These are phyloP conservation scores for western clawed frog (Xenopus tropicalis) DNA, from an alignment of 2,113 vertebrate genomes.

Conservation along the genomic window DNA sequence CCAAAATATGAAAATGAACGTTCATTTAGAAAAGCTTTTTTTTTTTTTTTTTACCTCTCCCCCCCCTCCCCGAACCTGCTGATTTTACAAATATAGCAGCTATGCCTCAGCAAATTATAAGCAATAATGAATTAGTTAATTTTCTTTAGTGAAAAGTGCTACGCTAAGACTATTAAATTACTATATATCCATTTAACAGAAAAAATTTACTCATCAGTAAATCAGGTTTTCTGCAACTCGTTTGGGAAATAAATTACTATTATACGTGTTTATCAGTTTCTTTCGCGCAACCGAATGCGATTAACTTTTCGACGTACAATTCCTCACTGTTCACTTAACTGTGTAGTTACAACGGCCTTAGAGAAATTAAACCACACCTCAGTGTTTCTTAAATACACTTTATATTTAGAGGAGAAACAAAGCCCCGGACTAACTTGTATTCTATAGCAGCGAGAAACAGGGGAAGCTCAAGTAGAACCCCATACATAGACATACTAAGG, in stretches of 20 bases:
- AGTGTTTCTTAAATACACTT: too few species aligned
- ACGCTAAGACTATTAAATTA: slow-evolving; percentile 77
- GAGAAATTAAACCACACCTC: too few species aligned
- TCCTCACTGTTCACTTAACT: neutral
- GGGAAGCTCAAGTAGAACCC: too few species aligned
- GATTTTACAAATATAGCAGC: slow-evolving; percentile 82
- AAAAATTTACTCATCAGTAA: slow-evolving; percentile 64
- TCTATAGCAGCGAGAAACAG: too few species aligned
- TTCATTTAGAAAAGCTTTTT: slow-evolving; percentile 71
- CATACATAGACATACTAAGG: too few species aligned
- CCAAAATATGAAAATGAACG: slow-evolving; percentile 53
- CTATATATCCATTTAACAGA: slow-evolving; percentile 67
- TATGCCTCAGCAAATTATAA: slow-evolving; percentile 80
- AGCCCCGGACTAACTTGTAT: too few species aligned
- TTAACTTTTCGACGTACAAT: slow-evolving; percentile 27
- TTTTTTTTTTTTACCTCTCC: too few species aligned
- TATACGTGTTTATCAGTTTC: slow-evolving; percentile 63
- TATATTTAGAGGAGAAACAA: too few species aligned
- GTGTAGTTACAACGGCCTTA: neutral
- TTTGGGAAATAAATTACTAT: slow-evolving; percentile 62
- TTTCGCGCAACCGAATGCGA: slow-evolving; percentile 59
- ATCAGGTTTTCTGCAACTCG: slow-evolving; percentile 71
- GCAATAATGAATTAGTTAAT: slow-evolving; percentile 84
- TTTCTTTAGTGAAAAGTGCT: slow-evolving; percentile 77
- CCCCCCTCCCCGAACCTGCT: slow-evolving; percentile 62